Conservation (phyloP, 2,888 invertebrate genomes). For the Drosophila algonquin region DNA sequence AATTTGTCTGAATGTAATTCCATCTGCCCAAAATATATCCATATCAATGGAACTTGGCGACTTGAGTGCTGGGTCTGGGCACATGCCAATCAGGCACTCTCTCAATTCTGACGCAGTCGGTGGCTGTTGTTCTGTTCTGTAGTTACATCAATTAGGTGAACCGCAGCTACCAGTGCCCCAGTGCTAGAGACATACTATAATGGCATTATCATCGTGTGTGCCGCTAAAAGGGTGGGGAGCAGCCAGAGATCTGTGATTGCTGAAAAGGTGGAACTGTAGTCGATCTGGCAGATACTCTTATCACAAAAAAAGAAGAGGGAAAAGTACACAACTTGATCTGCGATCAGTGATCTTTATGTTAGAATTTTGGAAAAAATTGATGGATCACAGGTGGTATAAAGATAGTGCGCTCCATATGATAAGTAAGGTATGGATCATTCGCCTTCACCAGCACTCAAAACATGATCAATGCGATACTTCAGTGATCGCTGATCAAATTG, state of each 20-base stretch:
- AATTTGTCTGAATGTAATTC: neutral
- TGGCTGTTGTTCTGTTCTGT: slow-evolving; percentile 12
- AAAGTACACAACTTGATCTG: no score
- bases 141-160: slow-evolving; percentile 45
- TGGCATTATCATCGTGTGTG: slow-evolving; percentile 29
- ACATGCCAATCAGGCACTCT: slow-evolving; percentile 39
- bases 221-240: slow-evolving; percentile 16
- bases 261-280: neutral
- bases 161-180: slow-evolving; percentile 16
- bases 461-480: no score
- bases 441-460: no score
- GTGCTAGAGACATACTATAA: slow-evolving; percentile 19
- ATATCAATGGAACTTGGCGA: slow-evolving; percentile 13
- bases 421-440: no score
- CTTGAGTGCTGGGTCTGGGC: slow-evolving; percentile 6
- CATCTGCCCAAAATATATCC: slow-evolving; percentile 1
- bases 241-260: slow-evolving; percentile 4
- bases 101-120: slow-evolving; percentile 14
- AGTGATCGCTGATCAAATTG: neutral
- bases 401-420: no score
- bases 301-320: neutral
- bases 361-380: no score
- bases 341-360: no score
- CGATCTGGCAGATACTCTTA: neutral
- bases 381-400: no score